Base-by-base conservation (phyloP, 2,888 invertebrate genomes). In the Eudemis profundana region DNA sequence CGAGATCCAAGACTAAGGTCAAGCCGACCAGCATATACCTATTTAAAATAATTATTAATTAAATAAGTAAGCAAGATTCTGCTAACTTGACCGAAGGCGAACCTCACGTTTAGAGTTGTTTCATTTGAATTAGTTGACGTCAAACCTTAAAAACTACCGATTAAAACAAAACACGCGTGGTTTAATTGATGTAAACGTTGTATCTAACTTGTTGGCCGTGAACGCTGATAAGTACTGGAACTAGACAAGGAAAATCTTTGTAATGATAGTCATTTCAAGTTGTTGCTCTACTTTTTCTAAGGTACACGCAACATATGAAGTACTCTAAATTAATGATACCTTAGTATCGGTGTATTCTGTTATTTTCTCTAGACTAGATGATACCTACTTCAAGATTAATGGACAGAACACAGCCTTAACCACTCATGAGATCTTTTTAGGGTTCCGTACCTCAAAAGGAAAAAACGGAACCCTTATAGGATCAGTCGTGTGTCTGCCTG, bases 161-260 rank as follows among this genome's bases (percentile, higher is more conserved):
- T 57, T 57, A 42, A 47, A 57, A 64, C 50, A 51, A 29, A 64
- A 27, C 42, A 19, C 49, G 33, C 17, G 14, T 56, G 50, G 42
- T 36, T 63, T 64, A 64, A 50, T 64, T 44, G 57, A 23, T 8
- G 44, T 12, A 15, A 56, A 12, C 42, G 33, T 44, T 15, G 17
- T 49, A 17, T 19, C 36, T n/a, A 42, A 51, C 50, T 17, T 27
- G 56, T 49, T 44, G 50, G 36, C 57, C 62, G 19, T 62, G 54
- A 54, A 54, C 27, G 36, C 17, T 27, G 64, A 51, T 57, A 57
- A 57, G 50, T n/a, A n/a, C n/a, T n/a, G n/a, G n/a, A n/a, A 36
- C 57, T 64, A 27, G n/a, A 27, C 23, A 33, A 64, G 64, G 57
- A 59, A 64, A 59, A 64, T 33, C 56, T 56, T 56, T 44, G 36